Base-by-base conservation (phyloP, 2,888 invertebrate species). In the Tupiocoris notatus region DNA sequence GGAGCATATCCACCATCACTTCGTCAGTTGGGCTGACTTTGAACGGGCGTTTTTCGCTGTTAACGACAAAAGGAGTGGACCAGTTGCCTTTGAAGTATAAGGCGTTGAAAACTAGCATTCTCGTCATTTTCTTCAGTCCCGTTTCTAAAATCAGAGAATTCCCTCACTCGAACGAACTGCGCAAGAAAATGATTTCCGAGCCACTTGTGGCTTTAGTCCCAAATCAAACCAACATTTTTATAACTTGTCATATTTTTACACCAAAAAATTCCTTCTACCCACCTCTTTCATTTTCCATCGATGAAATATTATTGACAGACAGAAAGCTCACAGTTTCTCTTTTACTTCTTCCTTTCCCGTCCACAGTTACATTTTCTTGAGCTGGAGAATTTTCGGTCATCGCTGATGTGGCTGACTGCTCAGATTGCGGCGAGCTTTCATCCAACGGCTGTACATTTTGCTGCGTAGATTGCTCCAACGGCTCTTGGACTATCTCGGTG, bases 81-180 rank as follows among this genome's bases (percentile, higher is more conserved):
- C 82, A 83, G 20, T 77, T 77, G 16, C 82, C 83, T 67, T 79
- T 80, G 81, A 80, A 83, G 79, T 81, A 83, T 22, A 82, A 79
- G 0, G 81, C 83, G 76, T 83, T 83, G 80, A 83, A 83, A 12
- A 80, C 79, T 21, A 82, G 79, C 80, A 82, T 82, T 56, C 79
- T 78, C 2, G 81, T 79, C 17, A 67, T 17, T 16, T 63, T 73
- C 63, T 21, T 73, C 62, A 73, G n/a, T 12, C 25, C 62, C 3
- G n/a, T 21, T 22, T 64, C 21, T 20, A n/a, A 64, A 64, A 22
- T 21, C 6, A 64, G 21, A 62, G 17, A 12, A 64, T 22, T 18
- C 7, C 6, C 18, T 66, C n/a, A 63, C 73, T n/a, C n/a, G n/a
- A n/a, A n/a, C n/a, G n/a, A n/a, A n/a, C n/a, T n/a, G n/a, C n/a